Evolutionary conservation across 2,113 vertebrate genomes (phyloP), one percentile per base, ranked within the genome.

Genomic region (Python bivittatus): DNA sequence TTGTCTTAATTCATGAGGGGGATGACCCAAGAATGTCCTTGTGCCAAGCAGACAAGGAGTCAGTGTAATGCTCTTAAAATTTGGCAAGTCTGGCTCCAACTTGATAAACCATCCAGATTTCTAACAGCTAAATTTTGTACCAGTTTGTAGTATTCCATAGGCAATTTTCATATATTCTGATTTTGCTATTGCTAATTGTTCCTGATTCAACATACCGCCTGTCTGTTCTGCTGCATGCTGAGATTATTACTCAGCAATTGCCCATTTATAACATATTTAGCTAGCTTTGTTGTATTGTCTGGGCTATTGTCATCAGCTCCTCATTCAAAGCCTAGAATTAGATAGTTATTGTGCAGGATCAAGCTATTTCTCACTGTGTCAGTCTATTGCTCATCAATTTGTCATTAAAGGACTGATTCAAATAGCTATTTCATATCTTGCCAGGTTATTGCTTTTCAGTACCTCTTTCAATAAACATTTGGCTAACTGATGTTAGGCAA

Each of bases 271-370:
- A 23, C 8, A 86, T 29, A 91, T 33, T 68, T 48, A 53, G 29
- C 84, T 86, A 86, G 44, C 57, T 52, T 33, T 52, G n/a, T 29
- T 83, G 54, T n/a, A 57, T 91, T 33, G 52, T 91, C 20, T 84
- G 27, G 27, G 20, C 86, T 83, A 56, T 92, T 92, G 91, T 88
- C 38, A 92, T 88, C 61, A 92, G 52, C 11, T 68, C 33, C 53
- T 88, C 68, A 83, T 88, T 92, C 91, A 88, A 38, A 88, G 38
- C 68, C 84, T 38, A 58, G 90, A 86, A 86, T 84, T 57, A 27
- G 84, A 86, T 53, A 17, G 20, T 60, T 64, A n/a, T 64, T 91
- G 44, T 91, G 84, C 90, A 84, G 27, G 44, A 44, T 60, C 90
- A 86, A 48, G 44, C 84, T 86, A 53, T 91, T 86, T 86, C 83